Conservation (phyloP, 2,888 invertebrate species). For the Hirtodrosophila confusa region DNA sequence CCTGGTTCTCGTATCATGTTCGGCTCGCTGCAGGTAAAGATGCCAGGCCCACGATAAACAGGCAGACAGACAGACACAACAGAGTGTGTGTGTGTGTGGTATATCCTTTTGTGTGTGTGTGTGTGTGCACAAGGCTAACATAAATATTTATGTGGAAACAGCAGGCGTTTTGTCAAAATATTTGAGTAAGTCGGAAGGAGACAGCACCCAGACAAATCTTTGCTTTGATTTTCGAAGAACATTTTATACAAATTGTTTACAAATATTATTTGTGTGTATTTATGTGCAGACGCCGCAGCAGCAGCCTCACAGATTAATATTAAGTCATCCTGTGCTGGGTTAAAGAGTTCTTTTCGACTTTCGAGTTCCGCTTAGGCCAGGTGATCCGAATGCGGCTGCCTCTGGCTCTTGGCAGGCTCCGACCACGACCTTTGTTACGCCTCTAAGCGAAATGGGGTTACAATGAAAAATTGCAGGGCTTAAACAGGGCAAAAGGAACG, state of each 20-base stretch:
- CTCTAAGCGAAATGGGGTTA: constrained; percentile 33
- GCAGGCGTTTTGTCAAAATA: constrained; percentile 83
- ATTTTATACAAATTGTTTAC: constrained; percentile 72
- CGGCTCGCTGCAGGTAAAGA: constrained; percentile 73
- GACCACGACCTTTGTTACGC: constrained; percentile 22
- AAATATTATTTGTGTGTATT: constrained; percentile 67
- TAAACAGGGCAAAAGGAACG: constrained; percentile 32
- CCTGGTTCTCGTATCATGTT: constrained; percentile 53
- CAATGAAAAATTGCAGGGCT: constrained; percentile 63
- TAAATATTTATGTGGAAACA: constrained; percentile 82
- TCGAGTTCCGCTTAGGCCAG: constrained; percentile 33
- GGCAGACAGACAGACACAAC: constrained; percentile 15
- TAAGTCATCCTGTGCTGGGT: constrained; percentile 55
- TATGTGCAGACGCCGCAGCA: constrained; percentile 21
- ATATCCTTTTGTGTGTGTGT: constrained; percentile 32
- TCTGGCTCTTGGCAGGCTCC: not conserved
- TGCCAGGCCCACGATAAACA: constrained; percentile 60
- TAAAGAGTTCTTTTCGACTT: constrained; percentile 47
- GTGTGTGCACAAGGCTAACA: constrained; percentile 56
- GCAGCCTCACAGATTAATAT: constrained; percentile 58
- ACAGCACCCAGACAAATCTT: constrained; percentile 38
- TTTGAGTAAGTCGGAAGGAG: constrained; percentile 72
- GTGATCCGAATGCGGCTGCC: constrained; percentile 23
- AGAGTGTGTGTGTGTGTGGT: constrained; percentile 22
- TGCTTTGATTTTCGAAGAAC: constrained; percentile 57